These are phyloP conservation scores for Drosophila cracens DNA, from an alignment of 2,888 invertebrate genomes.

Conservation along the genomic window DNA sequence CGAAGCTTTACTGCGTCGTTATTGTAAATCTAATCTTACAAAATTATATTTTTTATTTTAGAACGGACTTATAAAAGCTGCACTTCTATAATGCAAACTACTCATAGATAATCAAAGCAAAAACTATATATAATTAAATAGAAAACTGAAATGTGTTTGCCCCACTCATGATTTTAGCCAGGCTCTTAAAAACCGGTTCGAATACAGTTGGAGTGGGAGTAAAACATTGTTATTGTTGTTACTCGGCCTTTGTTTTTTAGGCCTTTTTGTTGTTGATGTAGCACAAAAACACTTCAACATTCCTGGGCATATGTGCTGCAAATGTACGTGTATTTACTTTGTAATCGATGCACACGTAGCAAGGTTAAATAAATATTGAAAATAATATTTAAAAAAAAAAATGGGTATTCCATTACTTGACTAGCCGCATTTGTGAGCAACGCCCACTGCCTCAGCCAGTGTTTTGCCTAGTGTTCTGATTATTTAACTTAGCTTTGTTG, in stretches of 20 bases:
- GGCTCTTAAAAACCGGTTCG: slow-evolving; percentile 41
- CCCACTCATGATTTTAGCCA: slow-evolving; percentile 4
- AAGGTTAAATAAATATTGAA: slow-evolving; percentile 59
- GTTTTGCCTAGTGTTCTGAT: slow-evolving; percentile 38
- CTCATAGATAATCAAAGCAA: background rate
- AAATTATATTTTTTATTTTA: slow-evolving; percentile 1
- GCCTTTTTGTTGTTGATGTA: slow-evolving; percentile 14
- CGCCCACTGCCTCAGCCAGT: slow-evolving; percentile 36
- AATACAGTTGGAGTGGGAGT: slow-evolving; percentile 37
- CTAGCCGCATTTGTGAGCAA: slow-evolving; percentile 18
- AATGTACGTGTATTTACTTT: slow-evolving; percentile 46
- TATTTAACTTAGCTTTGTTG: slow-evolving; percentile 37
- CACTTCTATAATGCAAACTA: slow-evolving; percentile 2
- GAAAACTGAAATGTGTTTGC: slow-evolving; percentile 7
- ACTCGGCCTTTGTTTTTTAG: background rate
- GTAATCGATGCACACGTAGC: slow-evolving; percentile 63
- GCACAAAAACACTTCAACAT: slow-evolving; percentile 29
- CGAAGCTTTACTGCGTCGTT: slow-evolving; percentile 35
- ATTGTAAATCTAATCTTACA: slow-evolving; percentile 37
- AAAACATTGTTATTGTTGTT: slow-evolving; percentile 3
- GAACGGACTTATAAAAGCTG: background rate
- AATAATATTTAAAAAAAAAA: slow-evolving; percentile 38
- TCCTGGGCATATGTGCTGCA: slow-evolving; percentile 8
- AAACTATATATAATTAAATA: background rate
- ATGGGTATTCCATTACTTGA: slow-evolving; percentile 41